Evolutionary conservation across 1,140 invertebrate species (phyloP), one percentile per base, ranked within the genome.

Genomic region (Drosophila baimaii): DNA sequence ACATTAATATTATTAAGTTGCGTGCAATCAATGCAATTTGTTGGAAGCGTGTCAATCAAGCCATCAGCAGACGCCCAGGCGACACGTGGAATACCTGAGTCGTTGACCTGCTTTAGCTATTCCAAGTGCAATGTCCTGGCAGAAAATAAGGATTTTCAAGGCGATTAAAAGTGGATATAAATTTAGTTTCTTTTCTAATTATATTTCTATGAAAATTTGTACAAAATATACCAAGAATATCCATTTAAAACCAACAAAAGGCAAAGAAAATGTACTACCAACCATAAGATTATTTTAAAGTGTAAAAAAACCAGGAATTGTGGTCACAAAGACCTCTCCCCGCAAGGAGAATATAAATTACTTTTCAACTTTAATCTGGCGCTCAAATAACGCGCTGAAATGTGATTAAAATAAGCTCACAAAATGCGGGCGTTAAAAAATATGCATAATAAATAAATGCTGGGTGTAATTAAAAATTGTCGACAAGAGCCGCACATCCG

Each of bases 21-120:
- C 80, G 72, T 80, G 73, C 80, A 89, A 80, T 88, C 84, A 78
- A 81, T 88, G 83, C 84, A 88, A 81, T 78, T 89, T 63, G 35
- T 58, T 44, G 15, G 51, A 21, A 66, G 64, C 49, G 44, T 68
- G 71, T 70, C 83, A 88, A 83, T 88, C 79, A 59, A 62, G 27
- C 37, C 33, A 57, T 72, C 43, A 35, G 19, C 39, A 52, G 31
- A 35, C 51, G 23, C 4, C 29, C 17, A 27, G 17, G 12, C 27
- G 44, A 39, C 70, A 71, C 46, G 52, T 71, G 41, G 19, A 58
- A 35, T 47, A 12, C 23, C 31, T 29, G 13, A 47, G 10, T 13
- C 51, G 5, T 15, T 3, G 23, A 41, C 37, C 17, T 7, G 19
- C 15, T 5, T n/a, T 17, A n/a, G 15, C 19, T 17, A 27, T 19